These are phyloP conservation scores for Junonia oenone DNA, from an alignment of 2,888 invertebrate genomes.

Conservation along the genomic window DNA sequence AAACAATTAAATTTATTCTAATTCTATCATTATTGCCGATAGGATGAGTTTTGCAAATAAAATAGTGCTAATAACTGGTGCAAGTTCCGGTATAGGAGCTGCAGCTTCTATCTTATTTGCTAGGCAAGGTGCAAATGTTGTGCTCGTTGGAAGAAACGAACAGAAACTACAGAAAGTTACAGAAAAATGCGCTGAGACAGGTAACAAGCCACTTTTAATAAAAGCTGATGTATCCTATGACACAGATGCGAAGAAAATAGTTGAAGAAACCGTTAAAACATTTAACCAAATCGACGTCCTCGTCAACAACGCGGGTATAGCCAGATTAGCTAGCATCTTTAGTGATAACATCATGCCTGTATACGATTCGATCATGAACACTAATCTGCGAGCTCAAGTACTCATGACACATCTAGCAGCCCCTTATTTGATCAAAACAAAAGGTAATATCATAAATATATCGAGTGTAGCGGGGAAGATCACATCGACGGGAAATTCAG, in stretches of 20 bases:
- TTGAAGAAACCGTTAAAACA: conserved; percentile 37
- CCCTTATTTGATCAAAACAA: conserved; percentile 39
- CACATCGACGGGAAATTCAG: not conserved
- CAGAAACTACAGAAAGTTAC: conserved; percentile 35
- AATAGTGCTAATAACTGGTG: conserved; percentile 42
- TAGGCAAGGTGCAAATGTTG: conserved; percentile 40
- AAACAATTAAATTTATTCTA: not conserved
- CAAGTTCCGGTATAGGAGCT: conserved; percentile 44
- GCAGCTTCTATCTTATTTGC: conserved; percentile 35
- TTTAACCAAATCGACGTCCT: conserved; percentile 45
- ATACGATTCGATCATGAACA: conserved; percentile 39
- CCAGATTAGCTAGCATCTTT: conserved; percentile 22
- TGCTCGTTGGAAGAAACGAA: conserved; percentile 40
- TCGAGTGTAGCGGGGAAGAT: conserved; percentile 38
- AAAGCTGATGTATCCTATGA: conserved; percentile 42
- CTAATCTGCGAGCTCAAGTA: conserved; percentile 39
- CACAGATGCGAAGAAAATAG: conserved; percentile 33
- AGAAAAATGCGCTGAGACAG: conserved; percentile 30
- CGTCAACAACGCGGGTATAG: conserved; percentile 45
- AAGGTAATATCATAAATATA: conserved; percentile 46
- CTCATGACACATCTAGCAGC: conserved; percentile 36
- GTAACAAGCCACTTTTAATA: conserved; percentile 33
- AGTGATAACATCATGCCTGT: conserved; percentile 32
- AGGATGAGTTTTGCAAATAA: conserved; percentile 35
- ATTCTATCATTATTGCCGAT: not conserved